Percentiles rank a stretch among this genome's conserved stretches.
phyloP scores from a whole-genome alignment of 1,140 invertebrate species.

The Procambarus virginalis region DNA sequence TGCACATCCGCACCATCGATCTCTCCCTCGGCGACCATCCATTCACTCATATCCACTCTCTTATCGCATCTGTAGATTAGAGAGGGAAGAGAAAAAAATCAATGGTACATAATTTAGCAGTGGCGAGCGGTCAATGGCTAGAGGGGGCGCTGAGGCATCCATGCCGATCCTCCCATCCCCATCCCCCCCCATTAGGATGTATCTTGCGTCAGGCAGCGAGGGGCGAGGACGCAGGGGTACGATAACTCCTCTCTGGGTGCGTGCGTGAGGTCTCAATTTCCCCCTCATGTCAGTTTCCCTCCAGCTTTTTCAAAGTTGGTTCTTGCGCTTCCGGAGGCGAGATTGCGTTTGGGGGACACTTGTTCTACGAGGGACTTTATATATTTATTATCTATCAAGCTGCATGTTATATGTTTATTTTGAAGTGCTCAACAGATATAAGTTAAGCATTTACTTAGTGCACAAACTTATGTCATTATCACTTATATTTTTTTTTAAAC shows the following conservation, averaged over 20 bases:
- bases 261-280: slow-evolving; percentile 14
- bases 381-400: not conserved
- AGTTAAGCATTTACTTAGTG: not conserved
- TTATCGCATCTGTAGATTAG: not conserved
- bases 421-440: not conserved
- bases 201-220: not conserved
- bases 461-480: no score
- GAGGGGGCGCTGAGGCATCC: not conserved
- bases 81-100: not conserved
- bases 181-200: not conserved
- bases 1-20: not conserved
- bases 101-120: not conserved
- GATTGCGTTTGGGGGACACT: not conserved
- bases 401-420: not conserved
- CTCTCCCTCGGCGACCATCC: not conserved
- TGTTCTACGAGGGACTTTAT: not conserved
- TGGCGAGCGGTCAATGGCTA: not conserved
- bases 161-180: not conserved
- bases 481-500: no score
- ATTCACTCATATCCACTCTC: not conserved
- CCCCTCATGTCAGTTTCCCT: not conserved
- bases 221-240: not conserved
- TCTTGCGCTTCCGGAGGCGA: not conserved
- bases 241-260: not conserved
- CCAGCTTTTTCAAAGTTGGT: not conserved